Evolutionary conservation across 2,888 invertebrate species (phyloP).

Genomic region (Drosophila tripunctata): DNA sequence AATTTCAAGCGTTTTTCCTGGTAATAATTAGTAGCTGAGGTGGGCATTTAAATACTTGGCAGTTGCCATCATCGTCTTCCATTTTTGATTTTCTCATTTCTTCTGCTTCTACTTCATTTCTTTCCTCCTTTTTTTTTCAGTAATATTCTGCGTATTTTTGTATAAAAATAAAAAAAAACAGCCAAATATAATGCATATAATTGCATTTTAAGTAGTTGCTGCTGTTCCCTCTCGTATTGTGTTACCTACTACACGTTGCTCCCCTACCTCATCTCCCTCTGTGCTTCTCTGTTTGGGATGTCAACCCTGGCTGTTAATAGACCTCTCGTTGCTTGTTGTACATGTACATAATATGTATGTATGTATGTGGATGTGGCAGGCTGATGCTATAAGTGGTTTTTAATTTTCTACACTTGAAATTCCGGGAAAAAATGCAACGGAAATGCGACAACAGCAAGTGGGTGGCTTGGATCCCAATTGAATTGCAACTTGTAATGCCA

Average conservation of each 20-base stretch:
- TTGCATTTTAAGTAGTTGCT: slow-evolving; percentile 80
- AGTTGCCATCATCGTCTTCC: slow-evolving; percentile 57
- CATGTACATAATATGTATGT: no score
- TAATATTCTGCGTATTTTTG: slow-evolving; percentile 75
- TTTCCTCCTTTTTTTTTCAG: slow-evolving; percentile 3
- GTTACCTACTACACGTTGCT: slow-evolving; percentile 61
- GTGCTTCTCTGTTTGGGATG: slow-evolving; percentile 14
- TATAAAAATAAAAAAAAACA: slow-evolving; percentile 61
- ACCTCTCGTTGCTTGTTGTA: no score
- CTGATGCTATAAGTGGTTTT: slow-evolving; percentile 61
- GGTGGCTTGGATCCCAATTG: slow-evolving; percentile 63
- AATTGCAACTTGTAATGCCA: background rate
- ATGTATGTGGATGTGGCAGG: slow-evolving; percentile 18
- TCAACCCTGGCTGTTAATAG: slow-evolving; percentile 59
- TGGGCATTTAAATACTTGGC: slow-evolving; percentile 82
- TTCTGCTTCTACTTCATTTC: slow-evolving; percentile 7
- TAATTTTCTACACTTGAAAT: slow-evolving; percentile 69
- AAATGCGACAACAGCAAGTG: slow-evolving; percentile 69
- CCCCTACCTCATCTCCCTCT: background rate
- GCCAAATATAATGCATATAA: slow-evolving; percentile 78
- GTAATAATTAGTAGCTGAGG: slow-evolving; percentile 84
- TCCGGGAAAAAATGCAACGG: slow-evolving; percentile 65
- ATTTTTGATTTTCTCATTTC: slow-evolving; percentile 41
- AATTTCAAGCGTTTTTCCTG: slow-evolving; percentile 83
- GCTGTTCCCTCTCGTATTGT: slow-evolving; percentile 67